Conservation (phyloP, 2,888 invertebrate species). For the Erebia epiphron region DNA sequence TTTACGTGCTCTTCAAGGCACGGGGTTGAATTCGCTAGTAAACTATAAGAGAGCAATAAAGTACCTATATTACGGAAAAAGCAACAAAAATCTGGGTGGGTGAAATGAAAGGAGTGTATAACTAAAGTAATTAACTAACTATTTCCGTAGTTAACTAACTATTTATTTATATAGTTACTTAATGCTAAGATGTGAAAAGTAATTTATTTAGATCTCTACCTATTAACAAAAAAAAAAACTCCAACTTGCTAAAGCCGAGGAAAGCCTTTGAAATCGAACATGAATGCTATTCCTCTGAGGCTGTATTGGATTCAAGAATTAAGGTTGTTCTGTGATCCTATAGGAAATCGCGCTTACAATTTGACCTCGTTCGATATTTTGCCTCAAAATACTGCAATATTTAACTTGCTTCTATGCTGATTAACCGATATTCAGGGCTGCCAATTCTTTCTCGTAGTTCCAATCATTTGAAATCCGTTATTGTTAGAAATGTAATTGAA, state of each 20-base stretch:
- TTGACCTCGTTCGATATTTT: constrained; percentile 2
- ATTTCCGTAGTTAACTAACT: too few species aligned
- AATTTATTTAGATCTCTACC: background rate
- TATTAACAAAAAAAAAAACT: background rate
- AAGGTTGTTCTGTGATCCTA: constrained; percentile 7
- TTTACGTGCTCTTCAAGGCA: too few species aligned
- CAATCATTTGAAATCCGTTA: background rate
- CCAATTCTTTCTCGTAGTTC: background rate
- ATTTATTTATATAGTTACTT: too few species aligned
- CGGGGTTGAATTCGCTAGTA: too few species aligned
- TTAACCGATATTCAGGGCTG: constrained; percentile 20
- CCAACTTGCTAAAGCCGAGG: background rate
- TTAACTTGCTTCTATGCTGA: constrained; percentile 17
- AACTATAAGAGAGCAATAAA: too few species aligned
- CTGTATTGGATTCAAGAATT: constrained; percentile 11
- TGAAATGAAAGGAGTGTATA: too few species aligned
- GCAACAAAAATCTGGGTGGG: too few species aligned
- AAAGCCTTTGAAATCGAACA: constrained; percentile 20
- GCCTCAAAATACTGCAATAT: constrained; percentile 11
- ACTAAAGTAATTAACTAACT: too few species aligned
- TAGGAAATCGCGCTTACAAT: constrained; percentile 16
- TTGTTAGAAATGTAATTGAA: too few species aligned
- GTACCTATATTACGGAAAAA: too few species aligned
- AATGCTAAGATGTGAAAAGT: background rate
- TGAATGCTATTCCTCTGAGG: constrained; percentile 16